Evolutionary conservation across 2,113 vertebrate genomes (phyloP), one percentile per base, ranked within the genome.

Genomic region (Hippopotamus amphibius): DNA sequence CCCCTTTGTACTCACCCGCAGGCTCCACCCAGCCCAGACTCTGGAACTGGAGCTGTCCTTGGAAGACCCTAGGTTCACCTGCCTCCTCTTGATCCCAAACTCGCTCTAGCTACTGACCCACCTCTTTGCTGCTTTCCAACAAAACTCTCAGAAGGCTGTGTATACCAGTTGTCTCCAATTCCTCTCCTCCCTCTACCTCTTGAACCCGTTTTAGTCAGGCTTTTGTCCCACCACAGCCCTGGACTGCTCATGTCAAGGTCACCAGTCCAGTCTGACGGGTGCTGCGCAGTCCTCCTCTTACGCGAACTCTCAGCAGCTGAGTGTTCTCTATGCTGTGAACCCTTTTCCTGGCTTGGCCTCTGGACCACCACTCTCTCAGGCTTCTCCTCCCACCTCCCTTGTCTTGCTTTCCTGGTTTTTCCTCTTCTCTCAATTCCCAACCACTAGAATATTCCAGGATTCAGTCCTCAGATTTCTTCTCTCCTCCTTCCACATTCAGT

Each of bases 1-100:
- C 7, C 17, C 5, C n/a, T 66, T 9, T 3, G 19, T 28, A 24
- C 24, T 26, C 6, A 15, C 2, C 26, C 22, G 26, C 0, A 43
- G 59, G 66, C 24, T 24, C 14, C 3, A 12, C 7, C 46, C 57
- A 11, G 87, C 30, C 16, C n/a, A 48, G 41, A 90, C 24, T 68
- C 33, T 66, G 41, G 61, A 74, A 43, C 7, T 15, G 0, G 30
- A 65, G 22, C 43, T 28, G 41, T 30, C 63, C 41, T 57, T 19
- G 71, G n/a, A 37, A 61, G 37, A 37, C 22, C 13, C 7, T 37
- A 7, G 13, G 4, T 15, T 57, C 43, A 30, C 14, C 9, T 24
- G 24, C 48, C 55, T 88, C 79, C 7, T 63, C 79, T 72, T 63
- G 41, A 59, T 66, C 37, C 14, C 13, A 79, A 74, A 30, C 11